Evolutionary conservation across 2,113 vertebrate species (phyloP).

Genomic region (Lophotis ruficrista): DNA sequence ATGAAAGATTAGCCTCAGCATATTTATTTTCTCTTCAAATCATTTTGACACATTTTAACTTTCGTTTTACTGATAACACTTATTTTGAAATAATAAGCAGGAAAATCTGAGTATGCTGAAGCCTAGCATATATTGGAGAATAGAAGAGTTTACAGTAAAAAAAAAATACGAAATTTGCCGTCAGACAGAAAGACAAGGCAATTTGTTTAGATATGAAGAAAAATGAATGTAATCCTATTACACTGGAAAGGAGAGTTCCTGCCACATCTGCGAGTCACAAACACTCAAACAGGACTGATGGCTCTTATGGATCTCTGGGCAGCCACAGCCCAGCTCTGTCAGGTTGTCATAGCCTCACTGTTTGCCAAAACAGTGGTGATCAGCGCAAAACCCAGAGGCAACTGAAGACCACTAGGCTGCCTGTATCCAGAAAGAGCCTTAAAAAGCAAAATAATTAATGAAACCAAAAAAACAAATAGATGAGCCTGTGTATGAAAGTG

Average conservation of each 20-base stretch:
- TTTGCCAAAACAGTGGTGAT: neutral
- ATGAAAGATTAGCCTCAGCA: neutral
- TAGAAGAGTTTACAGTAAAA: neutral
- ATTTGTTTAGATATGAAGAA: neutral
- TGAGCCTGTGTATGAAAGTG: neutral
- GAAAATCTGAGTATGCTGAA: neutral
- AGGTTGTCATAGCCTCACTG: neutral
- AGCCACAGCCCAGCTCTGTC: neutral
- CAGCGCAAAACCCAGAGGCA: neutral
- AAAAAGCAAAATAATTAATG: neutral
- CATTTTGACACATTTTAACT: neutral
- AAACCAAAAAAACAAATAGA: neutral
- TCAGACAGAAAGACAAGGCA: neutral
- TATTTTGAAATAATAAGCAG: neutral
- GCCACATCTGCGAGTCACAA: neutral
- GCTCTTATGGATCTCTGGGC: neutral
- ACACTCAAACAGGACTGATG: neutral
- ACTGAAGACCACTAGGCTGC: neutral
- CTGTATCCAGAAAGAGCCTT: neutral
- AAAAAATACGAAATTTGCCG: neutral
- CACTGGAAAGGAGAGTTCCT: neutral
- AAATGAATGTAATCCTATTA: neutral
- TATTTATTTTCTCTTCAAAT: neutral
- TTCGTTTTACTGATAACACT: constrained; percentile 9
- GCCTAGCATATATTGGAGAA: neutral